Percentiles rank a stretch among this genome's conserved stretches.
These are phyloP conservation scores for Ochotona princeps DNA, from an alignment of 2,113 vertebrate genomes.

Conservation along the genomic window DNA sequence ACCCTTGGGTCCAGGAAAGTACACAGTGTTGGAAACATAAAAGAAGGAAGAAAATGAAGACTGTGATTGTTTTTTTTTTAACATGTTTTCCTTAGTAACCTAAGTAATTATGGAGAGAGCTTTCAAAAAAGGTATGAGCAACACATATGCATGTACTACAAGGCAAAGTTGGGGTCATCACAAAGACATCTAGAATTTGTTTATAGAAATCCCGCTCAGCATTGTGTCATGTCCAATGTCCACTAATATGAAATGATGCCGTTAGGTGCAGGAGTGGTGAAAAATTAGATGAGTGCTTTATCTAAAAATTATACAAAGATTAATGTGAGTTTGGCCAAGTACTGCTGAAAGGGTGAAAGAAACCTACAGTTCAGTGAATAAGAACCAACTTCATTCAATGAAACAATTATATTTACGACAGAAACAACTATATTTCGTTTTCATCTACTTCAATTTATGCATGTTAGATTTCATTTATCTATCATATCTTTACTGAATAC, in stretches of 20 bases:
- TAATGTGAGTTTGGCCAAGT: conserved; percentile 63
- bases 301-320: conserved; percentile 79
- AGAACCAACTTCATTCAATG: not conserved
- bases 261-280: conserved; percentile 69
- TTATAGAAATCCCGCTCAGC: conserved; percentile 76
- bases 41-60: not conserved
- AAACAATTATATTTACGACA: not conserved
- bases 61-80: not conserved
- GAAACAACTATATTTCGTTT: not conserved
- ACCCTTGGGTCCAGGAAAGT: not conserved
- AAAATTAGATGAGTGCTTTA: conserved; percentile 79
- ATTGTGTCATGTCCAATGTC: conserved; percentile 75
- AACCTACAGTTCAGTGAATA: conserved; percentile 23
- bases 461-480: not conserved
- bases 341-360: conserved; percentile 64
- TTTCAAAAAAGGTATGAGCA: not conserved
- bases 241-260: conserved; percentile 75
- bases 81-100: not conserved
- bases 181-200: conserved; percentile 68
- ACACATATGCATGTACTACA: not conserved
- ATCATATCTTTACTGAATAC: not conserved
- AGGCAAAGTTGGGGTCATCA: conserved; percentile 57
- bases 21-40: not conserved
- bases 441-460: not conserved
- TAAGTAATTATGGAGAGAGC: not conserved